Evolutionary conservation across 2,113 vertebrate species (phyloP).

Genomic region (Proteles cristata): DNA sequence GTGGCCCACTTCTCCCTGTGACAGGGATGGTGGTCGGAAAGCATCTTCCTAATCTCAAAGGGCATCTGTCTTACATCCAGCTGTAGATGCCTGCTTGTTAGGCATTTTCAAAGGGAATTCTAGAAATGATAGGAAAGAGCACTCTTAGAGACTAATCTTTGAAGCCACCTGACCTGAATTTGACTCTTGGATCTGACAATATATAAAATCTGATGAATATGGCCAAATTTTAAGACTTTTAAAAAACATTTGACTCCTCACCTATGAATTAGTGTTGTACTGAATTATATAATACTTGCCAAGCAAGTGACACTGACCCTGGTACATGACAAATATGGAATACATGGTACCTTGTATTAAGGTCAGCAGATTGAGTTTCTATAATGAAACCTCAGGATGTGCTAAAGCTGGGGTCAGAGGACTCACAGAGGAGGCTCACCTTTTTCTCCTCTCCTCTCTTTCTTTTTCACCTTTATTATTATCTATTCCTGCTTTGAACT

Average conservation of each 20-base stretch:
- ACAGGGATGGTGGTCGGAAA: not conserved
- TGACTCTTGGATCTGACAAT: not conserved
- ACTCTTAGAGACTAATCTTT: not conserved
- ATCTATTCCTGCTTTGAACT: not conserved
- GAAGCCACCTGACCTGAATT: not conserved
- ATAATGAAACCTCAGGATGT: not conserved
- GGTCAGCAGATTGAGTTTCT: not conserved
- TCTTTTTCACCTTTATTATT: not conserved
- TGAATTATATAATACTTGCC: slow-evolving; percentile 3
- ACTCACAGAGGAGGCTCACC: not conserved
- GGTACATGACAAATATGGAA: not conserved
- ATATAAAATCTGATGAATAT: not conserved
- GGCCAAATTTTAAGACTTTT: not conserved
- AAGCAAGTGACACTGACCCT: not conserved
- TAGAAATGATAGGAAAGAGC: not conserved
- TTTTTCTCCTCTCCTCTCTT: not conserved
- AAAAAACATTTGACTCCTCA: not conserved
- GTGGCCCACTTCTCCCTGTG: fast-evolving
- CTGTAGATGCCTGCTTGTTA: not conserved
- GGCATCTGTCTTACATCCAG: not conserved
- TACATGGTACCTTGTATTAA: not conserved
- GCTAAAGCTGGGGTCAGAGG: not conserved
- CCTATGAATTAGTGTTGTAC: not conserved
- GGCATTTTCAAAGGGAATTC: slow-evolving; percentile 3
- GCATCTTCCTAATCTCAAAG: not conserved